Evolutionary conservation across 2,797 vertebrate species (phyloP).

Genomic region (Trachurus trachurus): DNA sequence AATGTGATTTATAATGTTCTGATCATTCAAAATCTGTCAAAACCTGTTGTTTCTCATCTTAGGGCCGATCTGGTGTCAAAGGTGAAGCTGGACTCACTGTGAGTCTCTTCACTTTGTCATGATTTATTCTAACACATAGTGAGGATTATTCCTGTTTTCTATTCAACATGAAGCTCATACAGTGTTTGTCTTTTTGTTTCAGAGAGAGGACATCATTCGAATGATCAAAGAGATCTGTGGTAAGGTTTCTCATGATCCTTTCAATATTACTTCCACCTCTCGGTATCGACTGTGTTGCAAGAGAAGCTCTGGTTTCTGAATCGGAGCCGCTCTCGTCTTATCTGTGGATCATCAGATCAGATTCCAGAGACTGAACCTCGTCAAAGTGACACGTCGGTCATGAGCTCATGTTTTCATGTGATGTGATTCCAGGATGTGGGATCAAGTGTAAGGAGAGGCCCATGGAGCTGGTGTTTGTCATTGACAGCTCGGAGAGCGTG

Average conservation of each 20-base stretch:
- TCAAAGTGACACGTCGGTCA: constrained; percentile 35
- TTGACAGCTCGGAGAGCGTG: constrained; percentile 95
- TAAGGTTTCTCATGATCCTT: constrained; percentile 75
- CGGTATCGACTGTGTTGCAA: constrained; percentile 26
- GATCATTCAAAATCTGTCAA: not conserved
- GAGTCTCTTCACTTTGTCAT: constrained; percentile 66
- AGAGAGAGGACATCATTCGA: constrained; percentile 93
- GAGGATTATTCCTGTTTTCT: too few relatives aligned
- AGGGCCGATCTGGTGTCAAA: constrained; percentile 89
- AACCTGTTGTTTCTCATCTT: constrained; percentile 6
- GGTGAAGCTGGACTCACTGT: constrained; percentile 93
- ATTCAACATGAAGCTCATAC: not conserved
- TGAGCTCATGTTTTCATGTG: constrained; percentile 56
- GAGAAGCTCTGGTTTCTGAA: constrained; percentile 33
- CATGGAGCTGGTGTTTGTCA: constrained; percentile 96
- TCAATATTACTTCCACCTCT: constrained; percentile 38
- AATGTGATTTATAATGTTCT: not conserved
- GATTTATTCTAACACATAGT: too few relatives aligned
- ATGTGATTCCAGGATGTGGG: constrained; percentile 88
- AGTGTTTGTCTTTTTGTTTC: constrained; percentile 61
- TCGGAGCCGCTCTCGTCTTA: constrained; percentile 23
- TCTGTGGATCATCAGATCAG: constrained; percentile 53
- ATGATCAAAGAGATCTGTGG: constrained; percentile 95
- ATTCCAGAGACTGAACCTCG: constrained; percentile 37
- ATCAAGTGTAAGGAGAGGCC: constrained; percentile 94